A percentile compares a stretch with the other conserved stretches of the same genome.
Conservation (phyloP, 2,113 vertebrate species). For the Nematolebias whitei region DNA sequence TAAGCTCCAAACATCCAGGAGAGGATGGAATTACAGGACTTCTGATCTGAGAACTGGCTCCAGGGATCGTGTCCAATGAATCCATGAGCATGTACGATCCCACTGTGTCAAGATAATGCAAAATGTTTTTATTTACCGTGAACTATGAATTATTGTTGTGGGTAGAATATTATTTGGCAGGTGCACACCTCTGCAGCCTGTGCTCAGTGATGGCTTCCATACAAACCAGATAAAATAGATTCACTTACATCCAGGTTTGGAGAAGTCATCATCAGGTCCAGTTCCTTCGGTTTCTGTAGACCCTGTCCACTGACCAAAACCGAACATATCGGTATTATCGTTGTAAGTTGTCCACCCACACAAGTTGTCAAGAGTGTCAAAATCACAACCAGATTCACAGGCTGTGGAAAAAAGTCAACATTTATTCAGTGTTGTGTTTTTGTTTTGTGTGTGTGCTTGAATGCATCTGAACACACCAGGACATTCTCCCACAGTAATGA, state of each 20-base stretch:
- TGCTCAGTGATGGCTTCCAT: background rate
- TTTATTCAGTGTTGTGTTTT: background rate
- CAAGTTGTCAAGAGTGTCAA: conserved; percentile 66
- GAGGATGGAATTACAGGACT: conserved; percentile 66
- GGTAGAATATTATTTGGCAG: background rate
- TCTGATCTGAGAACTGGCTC: conserved; percentile 63
- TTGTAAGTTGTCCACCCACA: conserved; percentile 76
- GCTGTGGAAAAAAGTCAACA: conserved; percentile 55
- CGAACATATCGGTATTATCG: conserved; percentile 8
- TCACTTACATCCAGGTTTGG: conserved; percentile 82
- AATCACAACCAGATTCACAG: conserved; percentile 78
- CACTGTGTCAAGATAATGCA: conserved; percentile 51
- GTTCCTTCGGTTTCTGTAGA: conserved; percentile 52
- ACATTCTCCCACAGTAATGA: conserved; percentile 80
- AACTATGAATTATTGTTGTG: background rate
- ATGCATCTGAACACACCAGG: conserved; percentile 58
- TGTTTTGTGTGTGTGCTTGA: background rate
- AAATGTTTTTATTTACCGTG: too few relatives aligned
- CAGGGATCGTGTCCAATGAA: conserved; percentile 16
- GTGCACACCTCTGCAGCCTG: background rate
- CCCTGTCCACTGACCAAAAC: conserved; percentile 66
- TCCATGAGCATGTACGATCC: conserved; percentile 84
- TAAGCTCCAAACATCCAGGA: conserved; percentile 79
- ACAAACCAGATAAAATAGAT: background rate
- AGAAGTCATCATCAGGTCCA: conserved; percentile 84